Evolutionary conservation across 2,888 invertebrate genomes (phyloP), one percentile per base, ranked within the genome.

Genomic region (Macaria notata): DNA sequence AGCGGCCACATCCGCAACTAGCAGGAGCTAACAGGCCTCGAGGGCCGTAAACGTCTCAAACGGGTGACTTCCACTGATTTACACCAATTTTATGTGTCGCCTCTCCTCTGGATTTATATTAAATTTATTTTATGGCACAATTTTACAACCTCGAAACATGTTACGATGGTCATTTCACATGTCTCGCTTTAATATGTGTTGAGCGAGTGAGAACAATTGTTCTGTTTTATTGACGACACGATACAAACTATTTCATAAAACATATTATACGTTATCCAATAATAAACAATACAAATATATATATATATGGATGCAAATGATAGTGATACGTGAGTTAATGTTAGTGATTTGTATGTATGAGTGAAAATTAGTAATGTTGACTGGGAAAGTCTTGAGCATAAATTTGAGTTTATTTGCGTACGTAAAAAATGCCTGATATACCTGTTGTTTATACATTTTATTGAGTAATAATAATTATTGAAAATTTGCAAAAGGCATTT

Each of bases 11-110:
- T 77, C 81, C 84, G 79, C 81, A 84, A 81, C 87, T 88, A 88
- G 88, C 88, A 85, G 62, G 84, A 83, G 80, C 87, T 87, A 88
- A 88, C 88, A 85, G 65, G 85, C 86, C 82, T 82, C 76, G 53
- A 75, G 75, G 82, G 85, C 85, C 85, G 86, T 89, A 88, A 89
- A 89, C 86, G 88, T 89, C 89, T 87, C 79, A 78, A 80, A 75
- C 86, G 87, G 79, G 83, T 87, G 89, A 86, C 88, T 88, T 87
- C 84, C 73, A 79, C 88, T 88, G 89, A 90, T 90, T 90, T 90
- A 90, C 87, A 84, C 75, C 86, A 82, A 88, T 88, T 90, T 90
- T 90, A 89, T 89, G 88, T 88, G 87, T 84, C 86, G 83, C 80
- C 81, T 79, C 83, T 80, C 79, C 81, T 77, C 78, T 78, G 81